Base-by-base conservation (phyloP, 2,113 vertebrate species). In the Martes martes region DNA sequence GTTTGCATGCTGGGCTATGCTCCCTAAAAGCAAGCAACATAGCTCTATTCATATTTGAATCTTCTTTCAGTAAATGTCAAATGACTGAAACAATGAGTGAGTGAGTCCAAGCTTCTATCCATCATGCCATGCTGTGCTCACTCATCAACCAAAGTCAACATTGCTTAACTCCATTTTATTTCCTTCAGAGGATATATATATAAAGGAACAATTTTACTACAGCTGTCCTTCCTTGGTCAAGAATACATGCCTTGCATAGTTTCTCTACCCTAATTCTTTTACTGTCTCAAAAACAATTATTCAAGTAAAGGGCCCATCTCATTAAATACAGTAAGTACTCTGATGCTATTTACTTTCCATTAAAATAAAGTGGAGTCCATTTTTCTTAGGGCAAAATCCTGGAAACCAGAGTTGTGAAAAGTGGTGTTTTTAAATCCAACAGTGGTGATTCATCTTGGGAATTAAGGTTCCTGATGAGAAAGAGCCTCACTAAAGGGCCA, bases 331-430 rank as follows among this genome's bases (percentile, higher is more conserved):
- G 4, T 73, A 88, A 95, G 26, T 89, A 86, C 39, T 45, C 84
- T 95, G 11, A 63, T 94, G 83, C 11, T 87, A 76, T 95, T 95
- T 92, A 95, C 16, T 96, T 97, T 94, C 67, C 65, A 93, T 93
- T 96, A 95, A 92, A 96, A 95, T 87, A 94, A 91, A 95, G 45
- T 47, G 7, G 45, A 94, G 39, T 10, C 36, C 69, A 96, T 96
- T 98, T 97, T 92, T 91, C 83, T 94, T 85, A 82, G 73, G 59
- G 73, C 23, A 97, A 96, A 95, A 95, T 95, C 57, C 87, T 94
- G 19, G 71, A 94, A 97, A 57, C 7, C 23, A 52, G n/a, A 92
- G 52, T 69, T 78, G 57, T 88, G 14, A 88, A 31, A 96, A 96
- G n/a, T 82, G 23, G 11, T 96, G n/a, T 81, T 98, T 95, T 92